A percentile compares a stretch with the other conserved stretches of the same genome.
These are phyloP conservation scores for Acrocephalus kingi DNA, from an alignment of 2,113 vertebrate genomes.

Conservation along the genomic window DNA sequence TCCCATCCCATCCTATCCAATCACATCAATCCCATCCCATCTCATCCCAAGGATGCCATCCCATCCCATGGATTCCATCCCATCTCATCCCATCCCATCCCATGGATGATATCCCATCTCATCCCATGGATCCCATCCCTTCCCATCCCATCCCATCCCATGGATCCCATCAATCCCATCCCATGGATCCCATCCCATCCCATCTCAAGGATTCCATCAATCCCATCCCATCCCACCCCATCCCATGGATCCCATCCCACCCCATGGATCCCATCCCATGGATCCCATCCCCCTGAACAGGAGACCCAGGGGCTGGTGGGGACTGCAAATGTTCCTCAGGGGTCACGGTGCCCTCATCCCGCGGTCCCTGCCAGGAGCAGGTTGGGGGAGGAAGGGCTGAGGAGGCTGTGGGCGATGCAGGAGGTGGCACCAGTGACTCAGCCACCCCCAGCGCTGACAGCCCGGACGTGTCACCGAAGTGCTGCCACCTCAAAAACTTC, in stretches of 20 bases:
- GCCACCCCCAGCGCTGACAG: background rate
- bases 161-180: background rate
- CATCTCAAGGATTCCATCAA: no score
- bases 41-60: background rate
- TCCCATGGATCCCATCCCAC: background rate
- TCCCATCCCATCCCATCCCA: background rate
- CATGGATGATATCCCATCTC: background rate
- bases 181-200: no score
- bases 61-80: background rate
- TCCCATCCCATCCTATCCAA: background rate
- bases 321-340: background rate
- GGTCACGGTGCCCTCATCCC: background rate
- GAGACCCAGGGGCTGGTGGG: accelerated
- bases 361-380: background rate
- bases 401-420: background rate
- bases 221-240: background rate
- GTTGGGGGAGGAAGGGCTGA: background rate
- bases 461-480: background rate
- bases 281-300: background rate
- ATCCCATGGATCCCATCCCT: background rate
- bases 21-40: background rate
- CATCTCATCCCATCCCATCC: background rate
- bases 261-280: no score
- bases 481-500: background rate
- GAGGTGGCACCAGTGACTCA: background rate